Evolutionary conservation across 2,113 vertebrate genomes (phyloP).

Genomic region (Poecilia latipinna): DNA sequence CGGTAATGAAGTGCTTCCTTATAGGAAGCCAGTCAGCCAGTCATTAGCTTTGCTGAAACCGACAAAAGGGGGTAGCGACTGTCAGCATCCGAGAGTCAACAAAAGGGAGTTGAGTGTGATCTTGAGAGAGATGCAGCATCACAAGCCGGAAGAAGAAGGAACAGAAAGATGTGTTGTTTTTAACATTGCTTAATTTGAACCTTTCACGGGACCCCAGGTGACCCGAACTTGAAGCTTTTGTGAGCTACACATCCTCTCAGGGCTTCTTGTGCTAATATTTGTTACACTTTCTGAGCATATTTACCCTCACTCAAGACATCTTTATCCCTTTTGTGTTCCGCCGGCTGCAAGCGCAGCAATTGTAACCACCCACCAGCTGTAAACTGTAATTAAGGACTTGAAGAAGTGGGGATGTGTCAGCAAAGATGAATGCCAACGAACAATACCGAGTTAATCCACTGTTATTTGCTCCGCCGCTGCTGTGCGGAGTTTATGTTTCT

Average conservation of each 20-base stretch:
- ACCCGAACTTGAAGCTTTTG: slow-evolving; percentile 3
- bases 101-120: slow-evolving; percentile 18
- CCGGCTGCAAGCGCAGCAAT: slow-evolving; percentile 42
- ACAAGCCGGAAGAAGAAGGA: slow-evolving; percentile 16
- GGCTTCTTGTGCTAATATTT: slow-evolving; percentile 39
- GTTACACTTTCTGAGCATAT: slow-evolving; percentile 13
- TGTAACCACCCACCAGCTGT: slow-evolving; percentile 60
- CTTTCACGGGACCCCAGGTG: background rate
- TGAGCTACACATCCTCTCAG: slow-evolving; percentile 5
- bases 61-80: slow-evolving; percentile 25
- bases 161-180: background rate
- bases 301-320: slow-evolving; percentile 22
- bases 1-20: slow-evolving; percentile 74
- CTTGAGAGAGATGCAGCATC: background rate
- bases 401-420: slow-evolving; percentile 67
- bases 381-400: slow-evolving; percentile 76
- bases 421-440: slow-evolving; percentile 51
- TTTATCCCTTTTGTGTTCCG: slow-evolving; percentile 34
- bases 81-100: slow-evolving; percentile 28
- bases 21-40: slow-evolving; percentile 72
- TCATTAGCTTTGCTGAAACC: slow-evolving; percentile 64
- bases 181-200: slow-evolving; percentile 10
- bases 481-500: slow-evolving; percentile 31
- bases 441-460: slow-evolving; percentile 66
- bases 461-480: slow-evolving; percentile 61